These are phyloP conservation scores for Neoarius graeffei DNA, from an alignment of 2,113 vertebrate species.

Conservation along the genomic window DNA sequence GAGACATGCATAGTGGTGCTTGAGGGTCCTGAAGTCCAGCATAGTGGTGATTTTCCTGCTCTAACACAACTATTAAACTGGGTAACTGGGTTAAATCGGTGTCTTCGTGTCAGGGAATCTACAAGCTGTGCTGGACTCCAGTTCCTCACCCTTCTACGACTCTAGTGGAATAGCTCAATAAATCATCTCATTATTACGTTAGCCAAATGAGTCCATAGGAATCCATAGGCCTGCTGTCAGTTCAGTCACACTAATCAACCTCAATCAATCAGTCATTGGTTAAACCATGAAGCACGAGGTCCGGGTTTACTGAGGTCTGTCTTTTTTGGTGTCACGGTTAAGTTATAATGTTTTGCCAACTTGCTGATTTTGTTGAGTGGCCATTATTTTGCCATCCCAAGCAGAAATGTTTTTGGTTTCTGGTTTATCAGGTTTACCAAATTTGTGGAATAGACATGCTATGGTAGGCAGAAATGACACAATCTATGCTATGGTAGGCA, in stretches of 20 bases:
- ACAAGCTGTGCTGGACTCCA: neutral
- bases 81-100: neutral
- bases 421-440: neutral
- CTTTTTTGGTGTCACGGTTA: neutral
- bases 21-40: neutral
- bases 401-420: neutral
- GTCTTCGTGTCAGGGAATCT: neutral
- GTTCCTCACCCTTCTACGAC: neutral
- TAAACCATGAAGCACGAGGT: neutral
- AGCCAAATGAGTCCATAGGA: neutral
- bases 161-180: neutral
- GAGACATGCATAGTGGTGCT: neutral
- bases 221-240: neutral
- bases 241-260: conserved; percentile 1
- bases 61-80: neutral
- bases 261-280: neutral
- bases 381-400: neutral
- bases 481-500: neutral
- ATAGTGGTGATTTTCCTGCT: neutral
- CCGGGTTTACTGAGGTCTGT: neutral
- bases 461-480: neutral
- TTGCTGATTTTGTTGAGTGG: neutral
- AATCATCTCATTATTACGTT: neutral
- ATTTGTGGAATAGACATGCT: neutral
- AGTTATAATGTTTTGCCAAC: neutral